Conservation (phyloP, 2,797 vertebrate genomes). For the Acridotheres tristis region DNA sequence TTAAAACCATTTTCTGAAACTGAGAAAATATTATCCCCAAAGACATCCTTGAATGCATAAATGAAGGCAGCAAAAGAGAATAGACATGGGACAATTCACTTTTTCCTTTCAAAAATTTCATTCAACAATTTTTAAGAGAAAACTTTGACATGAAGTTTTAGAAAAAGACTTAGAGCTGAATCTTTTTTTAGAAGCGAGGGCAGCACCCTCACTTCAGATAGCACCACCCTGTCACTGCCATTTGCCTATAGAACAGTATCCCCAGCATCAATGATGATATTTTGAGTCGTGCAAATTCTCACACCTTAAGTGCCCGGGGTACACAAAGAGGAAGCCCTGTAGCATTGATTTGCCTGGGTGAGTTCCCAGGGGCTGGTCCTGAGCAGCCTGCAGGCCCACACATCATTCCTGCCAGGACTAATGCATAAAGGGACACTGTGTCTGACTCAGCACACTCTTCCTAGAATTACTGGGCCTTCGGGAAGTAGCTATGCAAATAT, state of each 20-base stretch:
- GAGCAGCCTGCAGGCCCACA: not conserved
- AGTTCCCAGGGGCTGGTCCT: not conserved
- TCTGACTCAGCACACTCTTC: not conserved
- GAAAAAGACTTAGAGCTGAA: not conserved
- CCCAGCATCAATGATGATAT: fast-evolving
- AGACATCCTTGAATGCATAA: not conserved
- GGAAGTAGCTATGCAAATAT: not conserved
- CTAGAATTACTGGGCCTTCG: not conserved
- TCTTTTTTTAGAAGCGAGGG: not conserved
- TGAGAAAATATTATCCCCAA: not conserved
- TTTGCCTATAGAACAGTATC: not conserved
- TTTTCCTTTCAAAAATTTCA: not conserved
- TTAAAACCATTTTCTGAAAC: not conserved
- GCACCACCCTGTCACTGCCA: not conserved
- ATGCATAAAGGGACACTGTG: not conserved
- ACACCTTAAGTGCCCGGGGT: not conserved
- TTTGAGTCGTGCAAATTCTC: not conserved
- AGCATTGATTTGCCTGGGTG: not conserved
- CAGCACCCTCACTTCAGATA: not conserved
- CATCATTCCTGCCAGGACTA: not conserved
- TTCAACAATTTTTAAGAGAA: not conserved
- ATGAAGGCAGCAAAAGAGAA: not conserved
- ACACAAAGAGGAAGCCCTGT: not conserved
- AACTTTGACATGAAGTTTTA: not conserved
- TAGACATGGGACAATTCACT: not conserved